Base-by-base conservation (phyloP, 2,113 vertebrate genomes). In the Pachyramphus minor region DNA sequence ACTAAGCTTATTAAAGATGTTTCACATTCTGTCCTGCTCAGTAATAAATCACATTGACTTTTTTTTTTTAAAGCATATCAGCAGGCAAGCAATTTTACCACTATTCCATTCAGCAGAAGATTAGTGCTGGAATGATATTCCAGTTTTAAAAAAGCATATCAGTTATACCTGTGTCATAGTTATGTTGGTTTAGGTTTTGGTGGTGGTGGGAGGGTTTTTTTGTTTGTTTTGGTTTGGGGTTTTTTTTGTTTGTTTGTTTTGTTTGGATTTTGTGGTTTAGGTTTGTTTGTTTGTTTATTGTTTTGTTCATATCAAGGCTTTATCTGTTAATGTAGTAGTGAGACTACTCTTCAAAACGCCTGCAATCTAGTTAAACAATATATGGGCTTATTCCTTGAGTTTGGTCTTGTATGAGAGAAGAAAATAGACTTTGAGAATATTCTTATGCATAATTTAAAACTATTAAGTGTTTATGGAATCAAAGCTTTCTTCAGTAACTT, bases 1-100 rank as follows among this genome's bases (percentile, higher is more conserved):
- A 78, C 68, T 86, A 95, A 97, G 93, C 90, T 95, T 96, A 96
- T 97, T 94, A 96, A 97, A 97, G 87, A 95, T 83, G 79, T 90
- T 90, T 94, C 96, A 93, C 53, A 45, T 55, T 89, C 64, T 94
- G 83, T 71, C 67, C 72, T 79, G 18, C 59, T 94, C 17, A 14
- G 55, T 93, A 96, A 97, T 97, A 98, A 96, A 97, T 98, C 91
- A 95, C 30, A 56, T 17, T 49, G 93, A 76, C n/a, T 41, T 90
- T 94, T 93, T 64, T 89, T 94, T 94, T 63, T 97, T 71, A 84
- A 94, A 97, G 68, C 44, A 21, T 93, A 97, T 87, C 12, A 85
- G 62, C 9, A 11, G 31, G 52, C 82, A 97, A 97, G 86, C 47
- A 96, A 73, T 95, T 97, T 91, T 95, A 55, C 64, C 83, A 60